Percentiles rank a stretch among this genome's conserved stretches.
phyloP scores from a whole-genome alignment of 2,888 invertebrate species.

The Microplitis manilae region DNA sequence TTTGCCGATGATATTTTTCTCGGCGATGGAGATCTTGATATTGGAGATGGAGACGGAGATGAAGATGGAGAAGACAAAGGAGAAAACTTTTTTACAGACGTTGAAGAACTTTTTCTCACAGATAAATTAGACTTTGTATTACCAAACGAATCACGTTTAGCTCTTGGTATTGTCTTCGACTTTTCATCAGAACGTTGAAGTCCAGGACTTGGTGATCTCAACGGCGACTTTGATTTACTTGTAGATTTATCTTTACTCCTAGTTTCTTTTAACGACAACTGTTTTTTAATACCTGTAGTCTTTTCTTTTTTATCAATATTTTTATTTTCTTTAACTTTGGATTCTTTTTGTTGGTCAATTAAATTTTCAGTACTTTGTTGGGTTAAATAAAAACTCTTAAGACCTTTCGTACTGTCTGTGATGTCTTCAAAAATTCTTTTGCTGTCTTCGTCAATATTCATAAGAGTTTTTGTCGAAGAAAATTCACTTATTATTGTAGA shows the following conservation, averaged over 20 bases:
- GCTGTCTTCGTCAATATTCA: conserved; percentile 57
- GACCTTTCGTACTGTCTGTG: conserved; percentile 39
- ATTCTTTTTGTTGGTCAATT: not conserved
- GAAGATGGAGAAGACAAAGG: conserved; percentile 33
- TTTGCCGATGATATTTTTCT: not conserved
- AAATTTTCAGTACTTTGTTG: conserved; percentile 39
- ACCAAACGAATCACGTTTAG: conserved; percentile 45
- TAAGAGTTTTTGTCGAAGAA: conserved; percentile 61
- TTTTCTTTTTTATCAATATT: conserved; percentile 9
- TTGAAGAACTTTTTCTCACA: conserved; percentile 18
- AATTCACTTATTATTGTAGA: conserved; percentile 62
- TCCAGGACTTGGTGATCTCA: conserved; percentile 34
- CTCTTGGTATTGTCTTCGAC: conserved; percentile 13
- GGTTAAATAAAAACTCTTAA: conserved; percentile 51
- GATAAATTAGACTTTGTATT: conserved; percentile 29
- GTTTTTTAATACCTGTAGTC: conserved; percentile 29
- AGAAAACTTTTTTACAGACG: conserved; percentile 19
- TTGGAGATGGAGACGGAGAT: conserved; percentile 10
- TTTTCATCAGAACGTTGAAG: conserved; percentile 24
- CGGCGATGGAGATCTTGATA: not conserved
- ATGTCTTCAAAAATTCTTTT: conserved; percentile 51
- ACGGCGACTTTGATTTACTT: not conserved
- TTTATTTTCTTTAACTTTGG: conserved; percentile 43
- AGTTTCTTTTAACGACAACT: not conserved
- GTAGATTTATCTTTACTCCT: not conserved